Conservation (phyloP, 1,140 invertebrate species). For the Ceratina japonica region DNA sequence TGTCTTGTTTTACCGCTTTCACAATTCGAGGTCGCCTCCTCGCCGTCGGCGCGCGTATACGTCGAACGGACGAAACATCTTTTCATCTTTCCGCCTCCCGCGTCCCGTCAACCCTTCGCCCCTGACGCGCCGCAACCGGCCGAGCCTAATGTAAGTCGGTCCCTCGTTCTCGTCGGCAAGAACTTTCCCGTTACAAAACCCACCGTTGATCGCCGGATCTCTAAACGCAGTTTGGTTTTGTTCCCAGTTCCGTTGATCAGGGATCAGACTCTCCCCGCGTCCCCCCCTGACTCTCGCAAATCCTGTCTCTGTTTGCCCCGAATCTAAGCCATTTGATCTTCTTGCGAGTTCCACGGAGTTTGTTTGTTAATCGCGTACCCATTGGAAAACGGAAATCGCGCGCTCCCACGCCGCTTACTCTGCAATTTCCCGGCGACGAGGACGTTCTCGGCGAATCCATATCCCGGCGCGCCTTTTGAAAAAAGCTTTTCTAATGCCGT, state of each 20-base stretch:
- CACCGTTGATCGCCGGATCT: too few relatives aligned
- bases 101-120: not conserved
- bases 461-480: not conserved
- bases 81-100: not conserved
- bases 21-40: slow-evolving; percentile 22
- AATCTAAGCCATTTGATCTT: too few relatives aligned
- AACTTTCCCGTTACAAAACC: too few relatives aligned
- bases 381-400: too few relatives aligned
- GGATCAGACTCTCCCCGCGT: too few relatives aligned
- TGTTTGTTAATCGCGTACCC: too few relatives aligned
- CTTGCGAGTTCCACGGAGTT: too few relatives aligned
- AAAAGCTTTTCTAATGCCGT: slow-evolving; percentile 34
- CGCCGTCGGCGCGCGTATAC: not conserved
- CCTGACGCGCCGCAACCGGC: not conserved
- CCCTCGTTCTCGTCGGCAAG: not conserved
- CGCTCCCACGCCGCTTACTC: not conserved
- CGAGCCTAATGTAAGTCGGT: not conserved
- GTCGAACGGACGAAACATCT: slow-evolving; percentile 12
- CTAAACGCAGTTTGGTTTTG: too few relatives aligned
- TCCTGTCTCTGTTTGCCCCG: too few relatives aligned
- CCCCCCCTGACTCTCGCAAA: too few relatives aligned
- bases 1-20: slow-evolving; percentile 58
- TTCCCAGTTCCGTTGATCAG: too few relatives aligned
- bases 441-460: slow-evolving; percentile 6
- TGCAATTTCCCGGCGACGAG: slow-evolving; percentile 29